Base-by-base conservation (phyloP, 2,797 vertebrate genomes). In the Chaunax sp. region DNA sequence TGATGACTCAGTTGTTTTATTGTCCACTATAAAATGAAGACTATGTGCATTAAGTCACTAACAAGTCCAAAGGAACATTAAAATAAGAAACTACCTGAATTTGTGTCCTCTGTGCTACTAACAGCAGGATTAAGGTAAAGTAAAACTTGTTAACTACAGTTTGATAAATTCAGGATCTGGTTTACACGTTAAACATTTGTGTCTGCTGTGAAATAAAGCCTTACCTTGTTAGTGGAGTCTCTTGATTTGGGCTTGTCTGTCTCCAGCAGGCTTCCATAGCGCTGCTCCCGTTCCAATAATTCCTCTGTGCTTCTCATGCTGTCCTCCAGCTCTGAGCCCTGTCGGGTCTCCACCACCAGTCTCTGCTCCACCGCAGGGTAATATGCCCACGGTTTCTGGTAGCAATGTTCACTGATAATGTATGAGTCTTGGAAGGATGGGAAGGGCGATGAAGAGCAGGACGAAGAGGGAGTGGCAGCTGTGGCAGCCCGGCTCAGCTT, bases 351-450 rank as follows among this genome's bases (percentile, higher is more conserved):
- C 83, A 98, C 97, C 57, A 98, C 96, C 85, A 98, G 86, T 74
- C 95, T 95, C 92, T 97, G 97, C 91, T 98, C 97, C 83, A 97
- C 93, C 0, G 96, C 97, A 2, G 96, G 96, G 80, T 98, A 97
- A 73, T 98, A 97, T 2, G 96, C 93, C 20, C 96, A 92, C 2
- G 97, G 98, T 68, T 99, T 99, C 93, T 99, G 97, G 90, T 99
- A 99, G 91, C 98, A 99, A 89, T 99, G 98, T 79, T 99, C 98
- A 33, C 96, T 98, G 14, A 91, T 96, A 72, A 99, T 99, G 70
- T 99, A 99, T 0, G 96, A 98, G 80, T 98, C 96, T 86, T 96
- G 97, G 89, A 95, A 91, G 87, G 96, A 90, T 64, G 93, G 87
- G 72, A 89, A 90, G 13, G 89, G 88, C 25, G 75, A 90, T 35